A percentile compares a stretch with the other conserved stretches of the same genome.
phyloP scores from a whole-genome alignment of 2,113 vertebrate species.

The Platichthys flesus region DNA sequence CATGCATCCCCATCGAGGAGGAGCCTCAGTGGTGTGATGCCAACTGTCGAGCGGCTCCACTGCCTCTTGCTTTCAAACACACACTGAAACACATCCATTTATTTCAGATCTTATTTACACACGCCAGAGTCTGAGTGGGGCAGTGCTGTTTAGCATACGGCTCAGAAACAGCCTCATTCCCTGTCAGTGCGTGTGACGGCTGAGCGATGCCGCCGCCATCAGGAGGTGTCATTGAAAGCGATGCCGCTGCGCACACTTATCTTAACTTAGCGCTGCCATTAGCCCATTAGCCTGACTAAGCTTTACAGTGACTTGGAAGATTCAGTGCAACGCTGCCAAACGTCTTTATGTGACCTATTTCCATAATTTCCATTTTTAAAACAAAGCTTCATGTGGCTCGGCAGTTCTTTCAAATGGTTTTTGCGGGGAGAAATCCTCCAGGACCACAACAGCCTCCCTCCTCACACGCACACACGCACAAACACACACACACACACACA shows the following conservation, averaged over 20 bases:
- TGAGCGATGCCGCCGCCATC: conserved; percentile 57
- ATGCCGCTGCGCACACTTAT: conserved; percentile 11
- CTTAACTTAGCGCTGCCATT: conserved; percentile 54
- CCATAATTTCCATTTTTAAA: conserved; percentile 82
- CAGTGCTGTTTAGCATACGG: conserved; percentile 48
- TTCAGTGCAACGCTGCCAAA: conserved; percentile 66
- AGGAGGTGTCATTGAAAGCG: conserved; percentile 61
- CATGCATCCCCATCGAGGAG: no score
- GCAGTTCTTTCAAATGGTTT: conserved; percentile 66
- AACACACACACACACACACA: not conserved
- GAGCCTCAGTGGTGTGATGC: no score
- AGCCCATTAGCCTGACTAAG: conserved; percentile 68
- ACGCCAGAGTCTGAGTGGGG: conserved; percentile 30
- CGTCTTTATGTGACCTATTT: conserved; percentile 82
- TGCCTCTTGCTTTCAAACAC: no score
- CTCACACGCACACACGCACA: conserved; percentile 3
- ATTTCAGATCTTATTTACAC: conserved; percentile 48
- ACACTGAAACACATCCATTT: not conserved
- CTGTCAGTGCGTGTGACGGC: no score
- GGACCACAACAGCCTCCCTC: conserved; percentile 43
- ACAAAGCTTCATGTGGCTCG: conserved; percentile 73
- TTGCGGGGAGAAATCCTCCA: conserved; percentile 58
- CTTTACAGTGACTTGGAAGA: conserved; percentile 65
- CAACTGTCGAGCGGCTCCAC: no score
- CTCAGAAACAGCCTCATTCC: conserved; percentile 18